Base-by-base conservation (phyloP, 2,113 vertebrate genomes). In the Gambusia affinis region DNA sequence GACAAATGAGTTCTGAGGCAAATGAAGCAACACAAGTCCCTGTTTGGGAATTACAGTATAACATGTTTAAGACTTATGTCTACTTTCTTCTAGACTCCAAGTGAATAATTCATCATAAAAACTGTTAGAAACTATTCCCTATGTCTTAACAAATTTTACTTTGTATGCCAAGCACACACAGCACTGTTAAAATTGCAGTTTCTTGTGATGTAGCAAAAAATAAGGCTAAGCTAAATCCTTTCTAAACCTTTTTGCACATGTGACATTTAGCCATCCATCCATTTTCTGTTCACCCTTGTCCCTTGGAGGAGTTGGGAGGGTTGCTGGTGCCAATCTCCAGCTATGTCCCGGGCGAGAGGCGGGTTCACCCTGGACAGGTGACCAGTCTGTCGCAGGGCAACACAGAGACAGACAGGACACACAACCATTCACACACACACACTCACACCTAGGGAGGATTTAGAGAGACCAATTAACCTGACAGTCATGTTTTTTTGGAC, bases 1-100 rank as follows among this genome's bases (percentile, higher is more conserved):
- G 68, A 80, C 73, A 84, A 88, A 88, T 83, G 69, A 76, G 80
- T 64, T 81, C 67, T 33, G 67, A 77, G 67, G 78, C 64, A 88
- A 84, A 83, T 85, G 60, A 84, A 84, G 85, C 82, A 81, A 66
- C 35, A 70, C 73, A 2, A 75, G 64, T 79, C 60, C 24, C 73
- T 69, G 28, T 28, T 2, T 60, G 69, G 64, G 64, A 79, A 81
- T 73, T 64, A 44, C 62, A 78, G 60, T 64, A 8, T 35, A 67
- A 65, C 73, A 75, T 70, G 70, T 76, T 85, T 67, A 72, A 54
- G 31, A 75, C 64, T 69, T 47, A 12, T 42, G 76, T 17, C 65
- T 33, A 61, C 27, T 29, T 60, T 72, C 37, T 60, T 70, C 54
- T 67, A 62, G 0, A 24, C 44, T 44, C 19, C 71, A 2, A n/a